These are phyloP conservation scores for Marisa cornuarietis DNA, from an alignment of 1,140 invertebrate genomes.

Conservation along the genomic window DNA sequence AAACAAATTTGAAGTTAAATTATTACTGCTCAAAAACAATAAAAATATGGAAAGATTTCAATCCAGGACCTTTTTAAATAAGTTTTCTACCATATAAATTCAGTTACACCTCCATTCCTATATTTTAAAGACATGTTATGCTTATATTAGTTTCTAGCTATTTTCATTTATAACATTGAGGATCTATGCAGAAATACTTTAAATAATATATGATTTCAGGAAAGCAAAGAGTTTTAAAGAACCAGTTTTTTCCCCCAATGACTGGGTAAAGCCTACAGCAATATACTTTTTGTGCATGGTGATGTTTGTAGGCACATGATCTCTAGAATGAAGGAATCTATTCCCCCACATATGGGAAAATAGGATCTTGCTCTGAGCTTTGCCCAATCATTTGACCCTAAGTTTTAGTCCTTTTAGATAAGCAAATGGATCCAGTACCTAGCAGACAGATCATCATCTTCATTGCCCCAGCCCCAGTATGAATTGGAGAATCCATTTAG, in stretches of 20 bases:
- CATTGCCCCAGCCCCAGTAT: constrained; percentile 83
- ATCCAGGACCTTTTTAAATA: too few species aligned
- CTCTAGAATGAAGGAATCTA: not conserved
- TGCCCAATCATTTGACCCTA: not conserved
- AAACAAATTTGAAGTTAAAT: too few species aligned
- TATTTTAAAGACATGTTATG: too few species aligned
- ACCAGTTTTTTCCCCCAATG: not conserved
- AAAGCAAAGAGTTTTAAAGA: not conserved
- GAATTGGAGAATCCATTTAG: constrained; percentile 94
- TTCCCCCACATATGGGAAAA: too few species aligned
- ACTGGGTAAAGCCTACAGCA: too few species aligned
- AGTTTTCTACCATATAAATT: too few species aligned
- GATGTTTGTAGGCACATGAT: not conserved
- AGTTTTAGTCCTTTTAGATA: not conserved
- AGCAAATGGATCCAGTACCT: constrained; percentile 37
- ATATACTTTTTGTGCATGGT: too few species aligned
- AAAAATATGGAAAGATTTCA: too few species aligned
- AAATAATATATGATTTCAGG: not conserved
- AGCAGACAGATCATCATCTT: constrained; percentile 65
- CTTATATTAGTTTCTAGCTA: too few species aligned
- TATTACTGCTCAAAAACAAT: too few species aligned
- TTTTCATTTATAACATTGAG: too few species aligned
- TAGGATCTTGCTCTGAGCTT: not conserved
- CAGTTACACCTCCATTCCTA: too few species aligned
- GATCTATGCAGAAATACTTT: not conserved